These are phyloP conservation scores for Vidua macroura DNA, from an alignment of 2,113 vertebrate species.

Conservation along the genomic window DNA sequence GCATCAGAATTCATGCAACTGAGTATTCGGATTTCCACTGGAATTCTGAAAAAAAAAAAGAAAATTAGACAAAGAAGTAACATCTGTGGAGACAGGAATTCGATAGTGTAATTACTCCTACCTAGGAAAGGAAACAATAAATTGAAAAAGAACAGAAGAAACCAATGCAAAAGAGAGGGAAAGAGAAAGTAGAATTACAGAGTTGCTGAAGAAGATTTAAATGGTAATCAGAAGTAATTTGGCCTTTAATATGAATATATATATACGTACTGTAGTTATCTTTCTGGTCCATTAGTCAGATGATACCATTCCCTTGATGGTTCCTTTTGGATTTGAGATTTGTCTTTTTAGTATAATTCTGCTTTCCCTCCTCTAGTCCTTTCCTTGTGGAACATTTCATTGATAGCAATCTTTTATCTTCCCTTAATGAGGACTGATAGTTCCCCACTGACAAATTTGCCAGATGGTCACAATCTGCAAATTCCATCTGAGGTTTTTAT, in stretches of 20 bases:
- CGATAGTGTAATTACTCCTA: background rate
- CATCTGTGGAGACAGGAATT: background rate
- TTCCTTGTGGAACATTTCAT: background rate
- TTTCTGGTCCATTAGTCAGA: background rate
- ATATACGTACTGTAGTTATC: background rate
- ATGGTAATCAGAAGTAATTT: background rate
- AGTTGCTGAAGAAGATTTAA: background rate
- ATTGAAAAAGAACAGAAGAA: background rate
- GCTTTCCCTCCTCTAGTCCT: background rate
- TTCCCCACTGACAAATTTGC: conserved; percentile 1
- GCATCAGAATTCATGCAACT: background rate
- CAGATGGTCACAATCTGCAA: conserved; percentile 13
- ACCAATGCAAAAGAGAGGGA: background rate
- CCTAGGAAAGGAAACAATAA: background rate
- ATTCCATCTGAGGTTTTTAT: background rate
- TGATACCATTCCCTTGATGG: background rate
- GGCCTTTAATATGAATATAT: background rate
- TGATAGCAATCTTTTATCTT: background rate
- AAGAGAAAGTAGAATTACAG: background rate
- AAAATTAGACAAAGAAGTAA: background rate
- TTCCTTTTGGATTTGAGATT: background rate
- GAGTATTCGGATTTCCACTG: background rate
- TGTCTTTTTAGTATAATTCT: background rate
- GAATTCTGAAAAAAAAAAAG: background rate
- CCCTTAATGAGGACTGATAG: background rate